Evolutionary conservation across 2,888 invertebrate genomes (phyloP).

Genomic region (Drosophila diplacantha): DNA sequence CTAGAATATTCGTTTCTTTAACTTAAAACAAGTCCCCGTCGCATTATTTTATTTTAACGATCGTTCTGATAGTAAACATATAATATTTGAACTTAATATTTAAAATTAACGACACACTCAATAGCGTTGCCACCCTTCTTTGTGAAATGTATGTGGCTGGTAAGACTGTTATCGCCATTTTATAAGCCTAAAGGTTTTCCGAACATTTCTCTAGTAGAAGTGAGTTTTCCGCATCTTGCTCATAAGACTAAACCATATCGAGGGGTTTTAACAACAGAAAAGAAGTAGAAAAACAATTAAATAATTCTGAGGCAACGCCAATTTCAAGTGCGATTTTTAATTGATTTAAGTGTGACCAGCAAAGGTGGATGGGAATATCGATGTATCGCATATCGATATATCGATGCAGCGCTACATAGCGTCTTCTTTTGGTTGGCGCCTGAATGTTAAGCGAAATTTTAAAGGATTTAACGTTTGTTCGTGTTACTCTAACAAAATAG

Average conservation of each 20-base stretch:
- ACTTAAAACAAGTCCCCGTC: no score
- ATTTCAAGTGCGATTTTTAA: not conserved
- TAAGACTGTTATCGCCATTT: not conserved
- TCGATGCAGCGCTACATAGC: constrained; percentile 11
- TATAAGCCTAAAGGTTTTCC: no score
- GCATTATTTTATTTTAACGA: no score
- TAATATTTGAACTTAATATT: not conserved
- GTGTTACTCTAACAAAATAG: no score
- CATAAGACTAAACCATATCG: not conserved
- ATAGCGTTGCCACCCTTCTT: not conserved
- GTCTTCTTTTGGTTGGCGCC: constrained; percentile 56
- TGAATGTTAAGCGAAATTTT: constrained; percentile 25
- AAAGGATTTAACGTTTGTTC: not conserved
- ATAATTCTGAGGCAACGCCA: not conserved
- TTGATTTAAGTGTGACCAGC: not conserved
- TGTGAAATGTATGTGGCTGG: not conserved
- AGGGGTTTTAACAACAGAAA: not conserved
- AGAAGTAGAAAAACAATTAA: not conserved
- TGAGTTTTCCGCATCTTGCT: no score
- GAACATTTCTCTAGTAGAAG: no score
- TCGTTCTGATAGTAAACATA: no score
- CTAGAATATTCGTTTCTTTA: no score
- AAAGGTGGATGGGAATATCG: not conserved
- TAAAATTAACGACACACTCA: not conserved
- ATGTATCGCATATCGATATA: not conserved